Conservation (phyloP, 2,888 invertebrate species). For the Polydrusus tereticollis region DNA sequence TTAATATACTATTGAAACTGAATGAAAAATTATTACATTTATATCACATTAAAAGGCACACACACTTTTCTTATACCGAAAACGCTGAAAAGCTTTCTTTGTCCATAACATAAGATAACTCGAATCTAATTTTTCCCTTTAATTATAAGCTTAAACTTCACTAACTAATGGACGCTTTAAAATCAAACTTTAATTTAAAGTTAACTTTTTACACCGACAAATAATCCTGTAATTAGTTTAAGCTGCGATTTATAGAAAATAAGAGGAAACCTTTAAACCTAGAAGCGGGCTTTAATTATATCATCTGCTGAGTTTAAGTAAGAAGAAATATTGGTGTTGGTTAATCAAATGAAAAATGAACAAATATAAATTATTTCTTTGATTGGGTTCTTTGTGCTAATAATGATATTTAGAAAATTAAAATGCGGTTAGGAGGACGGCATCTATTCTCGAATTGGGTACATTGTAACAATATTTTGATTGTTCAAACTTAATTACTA, state of each 20-base stretch:
- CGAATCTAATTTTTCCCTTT: neutral
- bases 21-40: too few species aligned
- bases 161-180: neutral
- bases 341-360: neutral
- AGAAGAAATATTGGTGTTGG: neutral
- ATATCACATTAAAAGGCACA: too few species aligned
- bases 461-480: too few species aligned
- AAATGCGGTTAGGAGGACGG: too few species aligned
- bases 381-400: too few species aligned
- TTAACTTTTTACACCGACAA: constrained; percentile 25
- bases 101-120: neutral
- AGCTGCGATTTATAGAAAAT: constrained; percentile 41
- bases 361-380: too few species aligned
- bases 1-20: too few species aligned
- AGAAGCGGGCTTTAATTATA: constrained; percentile 37
- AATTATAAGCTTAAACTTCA: neutral
- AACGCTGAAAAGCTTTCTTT: too few species aligned
- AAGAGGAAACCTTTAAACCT: constrained; percentile 42
- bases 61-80: too few species aligned
- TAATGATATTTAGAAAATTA: too few species aligned
- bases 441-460: too few species aligned
- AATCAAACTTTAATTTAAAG: constrained; percentile 25
- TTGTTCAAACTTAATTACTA: too few species aligned
- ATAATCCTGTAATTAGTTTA: constrained; percentile 35
- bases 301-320: constrained; percentile 36